A percentile compares a stretch with the other conserved stretches of the same genome.
Evolutionary conservation across 2,113 vertebrate genomes (phyloP).

Genomic region (Trichomycterus rosablanca): DNA sequence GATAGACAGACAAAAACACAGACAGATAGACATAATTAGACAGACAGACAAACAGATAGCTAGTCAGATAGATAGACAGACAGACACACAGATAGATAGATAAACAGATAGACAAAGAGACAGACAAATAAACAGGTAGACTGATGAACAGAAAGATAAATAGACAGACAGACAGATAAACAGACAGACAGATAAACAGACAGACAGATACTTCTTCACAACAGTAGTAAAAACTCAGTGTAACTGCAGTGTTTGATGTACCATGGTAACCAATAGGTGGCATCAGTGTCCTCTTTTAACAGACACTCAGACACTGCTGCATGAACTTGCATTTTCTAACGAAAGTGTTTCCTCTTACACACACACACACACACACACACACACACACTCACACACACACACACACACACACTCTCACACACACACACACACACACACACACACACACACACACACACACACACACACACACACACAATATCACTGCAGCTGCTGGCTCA

Average conservation of each 20-base stretch:
- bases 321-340: too few species aligned
- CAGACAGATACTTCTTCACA: too few species aligned
- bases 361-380: too few species aligned
- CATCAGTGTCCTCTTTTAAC: not conserved
- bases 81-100: not conserved
- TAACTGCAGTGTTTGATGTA: not conserved
- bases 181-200: not conserved
- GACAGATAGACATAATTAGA: not conserved
- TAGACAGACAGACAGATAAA: not conserved
- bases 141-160: not conserved
- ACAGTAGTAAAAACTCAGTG: too few species aligned
- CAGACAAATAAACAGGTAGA: not conserved
- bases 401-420: too few species aligned
- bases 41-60: not conserved
- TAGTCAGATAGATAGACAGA: not conserved
- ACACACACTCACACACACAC: too few species aligned
- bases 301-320: too few species aligned
- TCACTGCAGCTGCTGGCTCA: too few species aligned
- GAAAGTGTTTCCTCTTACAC: too few species aligned
- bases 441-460: too few species aligned
- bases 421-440: too few species aligned
- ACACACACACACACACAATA: too few species aligned
- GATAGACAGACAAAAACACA: not conserved
- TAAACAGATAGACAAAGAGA: not conserved
- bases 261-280: slow-evolving; percentile 37